phyloP scores from a whole-genome alignment of 2,797 vertebrate species.

The Peromyscus aztecus region DNA sequence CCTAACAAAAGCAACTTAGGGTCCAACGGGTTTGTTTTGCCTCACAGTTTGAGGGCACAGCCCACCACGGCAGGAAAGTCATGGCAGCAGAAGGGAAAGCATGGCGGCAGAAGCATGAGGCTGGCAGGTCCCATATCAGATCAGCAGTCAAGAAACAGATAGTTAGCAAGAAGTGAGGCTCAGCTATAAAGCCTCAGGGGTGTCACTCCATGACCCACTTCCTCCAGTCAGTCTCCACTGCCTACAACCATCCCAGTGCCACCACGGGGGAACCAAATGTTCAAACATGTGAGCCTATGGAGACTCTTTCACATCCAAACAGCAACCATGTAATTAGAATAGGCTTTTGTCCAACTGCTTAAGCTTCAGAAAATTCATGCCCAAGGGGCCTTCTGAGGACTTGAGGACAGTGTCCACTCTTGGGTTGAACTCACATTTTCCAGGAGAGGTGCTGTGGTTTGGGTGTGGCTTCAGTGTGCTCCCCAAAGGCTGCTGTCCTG shows the following conservation, averaged over 20 bases:
- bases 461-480: background rate
- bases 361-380: background rate
- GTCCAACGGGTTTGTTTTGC: background rate
- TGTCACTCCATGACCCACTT: background rate
- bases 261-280: background rate
- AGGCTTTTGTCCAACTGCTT: background rate
- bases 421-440: background rate
- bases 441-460: background rate
- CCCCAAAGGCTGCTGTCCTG: no score
- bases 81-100: background rate
- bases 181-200: background rate
- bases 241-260: background rate
- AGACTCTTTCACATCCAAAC: background rate
- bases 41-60: background rate
- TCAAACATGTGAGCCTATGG: background rate
- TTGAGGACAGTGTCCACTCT: background rate
- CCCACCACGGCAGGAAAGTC: background rate
- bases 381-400: background rate
- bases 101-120: background rate
- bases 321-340: background rate
- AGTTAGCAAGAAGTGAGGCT: background rate
- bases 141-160: background rate
- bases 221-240: background rate
- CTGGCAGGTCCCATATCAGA: background rate
- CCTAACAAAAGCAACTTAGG: background rate